Evolutionary conservation across 35 echinoderm and acorn worm genomes (phyloP).

Genomic region (Ophiothrix spiculata): DNA sequence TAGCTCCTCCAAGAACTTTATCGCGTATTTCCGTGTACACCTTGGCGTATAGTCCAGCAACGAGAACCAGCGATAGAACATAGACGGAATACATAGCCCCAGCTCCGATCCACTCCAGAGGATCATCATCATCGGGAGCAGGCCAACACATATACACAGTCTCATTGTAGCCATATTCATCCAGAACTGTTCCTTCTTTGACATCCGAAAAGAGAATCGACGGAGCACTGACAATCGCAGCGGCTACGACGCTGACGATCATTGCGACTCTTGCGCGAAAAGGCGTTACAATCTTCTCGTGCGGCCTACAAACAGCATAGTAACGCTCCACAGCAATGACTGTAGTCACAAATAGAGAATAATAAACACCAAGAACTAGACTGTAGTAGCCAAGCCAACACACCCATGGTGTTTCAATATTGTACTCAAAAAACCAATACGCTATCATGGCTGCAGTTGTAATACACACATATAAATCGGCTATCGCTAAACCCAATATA

Average conservation of each 20-base stretch:
- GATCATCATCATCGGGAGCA: not conserved
- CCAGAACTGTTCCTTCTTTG: not conserved
- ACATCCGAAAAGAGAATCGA: not conserved
- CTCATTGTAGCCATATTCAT: not conserved
- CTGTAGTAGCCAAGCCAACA: not conserved
- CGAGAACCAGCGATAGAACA: not conserved
- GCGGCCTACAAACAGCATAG: not conserved
- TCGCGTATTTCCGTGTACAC: not conserved
- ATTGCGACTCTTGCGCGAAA: not conserved
- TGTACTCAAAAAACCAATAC: not conserved
- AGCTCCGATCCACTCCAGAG: not conserved
- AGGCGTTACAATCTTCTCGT: not conserved
- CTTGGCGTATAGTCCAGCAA: not conserved
- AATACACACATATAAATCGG: not conserved
- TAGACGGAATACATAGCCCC: not conserved
- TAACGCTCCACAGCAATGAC: not conserved
- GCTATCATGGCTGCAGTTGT: not conserved
- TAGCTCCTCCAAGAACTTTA: not conserved
- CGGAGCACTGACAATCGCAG: not conserved
- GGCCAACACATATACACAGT: slow-evolving; percentile 7
- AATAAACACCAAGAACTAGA: not conserved
- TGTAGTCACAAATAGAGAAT: not conserved
- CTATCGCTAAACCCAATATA: not conserved
- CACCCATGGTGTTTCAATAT: not conserved
- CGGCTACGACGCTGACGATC: not conserved